phyloP scores from a whole-genome alignment of 30 jellyfish, hydroid and myxozoan species.

The Turritopsis rubra region DNA sequence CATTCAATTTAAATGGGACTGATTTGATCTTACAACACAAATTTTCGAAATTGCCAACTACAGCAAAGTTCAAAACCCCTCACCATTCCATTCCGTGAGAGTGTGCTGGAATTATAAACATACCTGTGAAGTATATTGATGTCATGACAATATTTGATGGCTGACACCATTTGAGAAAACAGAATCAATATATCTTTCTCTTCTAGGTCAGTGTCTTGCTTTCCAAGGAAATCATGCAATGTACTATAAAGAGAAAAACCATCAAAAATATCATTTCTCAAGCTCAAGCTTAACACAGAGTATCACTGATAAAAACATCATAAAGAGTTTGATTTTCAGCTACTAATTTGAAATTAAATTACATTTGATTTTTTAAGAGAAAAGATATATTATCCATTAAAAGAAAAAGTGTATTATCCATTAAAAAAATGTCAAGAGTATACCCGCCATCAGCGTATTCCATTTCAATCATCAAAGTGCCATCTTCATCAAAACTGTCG shows the following conservation, averaged over 20 bases:
- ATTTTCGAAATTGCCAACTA: no score
- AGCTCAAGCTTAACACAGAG: not conserved
- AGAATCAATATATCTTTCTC: slow-evolving; percentile 60
- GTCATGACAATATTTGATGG: slow-evolving; percentile 71
- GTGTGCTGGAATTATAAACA: not conserved
- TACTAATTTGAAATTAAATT: no score
- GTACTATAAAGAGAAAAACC: slow-evolving; percentile 36
- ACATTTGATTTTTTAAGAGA: no score
- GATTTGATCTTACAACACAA: no score
- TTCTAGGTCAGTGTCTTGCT: slow-evolving; percentile 63
- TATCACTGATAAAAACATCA: not conserved
- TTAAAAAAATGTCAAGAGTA: not conserved
- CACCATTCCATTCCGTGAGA: no score
- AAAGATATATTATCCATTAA: no score
- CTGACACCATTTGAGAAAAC: slow-evolving; percentile 85
- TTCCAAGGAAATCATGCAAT: slow-evolving; percentile 43
- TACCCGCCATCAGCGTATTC: slow-evolving; percentile 96
- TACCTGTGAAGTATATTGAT: slow-evolving; percentile 75
- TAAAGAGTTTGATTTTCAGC: not conserved
- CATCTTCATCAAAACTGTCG: slow-evolving; percentile 92
- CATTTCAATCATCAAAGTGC: slow-evolving; percentile 88
- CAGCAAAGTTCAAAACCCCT: no score
- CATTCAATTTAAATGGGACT: no score
- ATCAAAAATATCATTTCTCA: not conserved
- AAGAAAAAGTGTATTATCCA: not conserved